A percentile compares a stretch with the other conserved stretches of the same genome.
phyloP scores from a whole-genome alignment of 2,113 vertebrate species.

The Tinamus guttatus region DNA sequence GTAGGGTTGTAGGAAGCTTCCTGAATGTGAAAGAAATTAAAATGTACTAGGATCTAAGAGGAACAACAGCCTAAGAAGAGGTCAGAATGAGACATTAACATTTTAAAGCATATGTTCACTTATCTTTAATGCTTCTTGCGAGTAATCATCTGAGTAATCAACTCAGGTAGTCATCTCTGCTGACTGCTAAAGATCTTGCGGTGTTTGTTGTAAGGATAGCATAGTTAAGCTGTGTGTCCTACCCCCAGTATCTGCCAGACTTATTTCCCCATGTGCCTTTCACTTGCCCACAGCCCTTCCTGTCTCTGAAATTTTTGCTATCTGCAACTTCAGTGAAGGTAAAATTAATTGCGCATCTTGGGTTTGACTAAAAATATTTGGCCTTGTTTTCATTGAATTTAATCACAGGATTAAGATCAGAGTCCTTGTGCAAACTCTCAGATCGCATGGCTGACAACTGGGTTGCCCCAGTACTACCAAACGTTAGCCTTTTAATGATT shows the following conservation, averaged over 20 bases:
- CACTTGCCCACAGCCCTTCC: background rate
- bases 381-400: background rate
- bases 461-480: background rate
- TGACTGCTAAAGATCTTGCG: constrained; percentile 35
- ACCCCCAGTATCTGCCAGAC: background rate
- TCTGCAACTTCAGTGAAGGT: background rate
- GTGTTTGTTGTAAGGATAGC: background rate
- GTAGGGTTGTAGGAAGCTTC: background rate
- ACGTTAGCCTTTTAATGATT: background rate
- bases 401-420: background rate
- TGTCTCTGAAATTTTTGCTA: background rate
- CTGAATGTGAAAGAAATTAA: constrained; percentile 14
- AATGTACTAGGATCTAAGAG: constrained; percentile 10
- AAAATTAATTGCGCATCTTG: background rate
- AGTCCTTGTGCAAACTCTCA: background rate
- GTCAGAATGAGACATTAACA: constrained; percentile 48
- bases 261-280: background rate
- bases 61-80: constrained; percentile 45
- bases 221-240: background rate
- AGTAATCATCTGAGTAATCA: constrained; percentile 33
- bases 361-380: background rate
- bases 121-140: constrained; percentile 43
- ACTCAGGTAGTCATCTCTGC: constrained; percentile 19
- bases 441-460: background rate
- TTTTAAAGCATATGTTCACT: constrained; percentile 59